Evolutionary conservation across 1,140 invertebrate species (phyloP).

Genomic region (Habropoda laboriosa): DNA sequence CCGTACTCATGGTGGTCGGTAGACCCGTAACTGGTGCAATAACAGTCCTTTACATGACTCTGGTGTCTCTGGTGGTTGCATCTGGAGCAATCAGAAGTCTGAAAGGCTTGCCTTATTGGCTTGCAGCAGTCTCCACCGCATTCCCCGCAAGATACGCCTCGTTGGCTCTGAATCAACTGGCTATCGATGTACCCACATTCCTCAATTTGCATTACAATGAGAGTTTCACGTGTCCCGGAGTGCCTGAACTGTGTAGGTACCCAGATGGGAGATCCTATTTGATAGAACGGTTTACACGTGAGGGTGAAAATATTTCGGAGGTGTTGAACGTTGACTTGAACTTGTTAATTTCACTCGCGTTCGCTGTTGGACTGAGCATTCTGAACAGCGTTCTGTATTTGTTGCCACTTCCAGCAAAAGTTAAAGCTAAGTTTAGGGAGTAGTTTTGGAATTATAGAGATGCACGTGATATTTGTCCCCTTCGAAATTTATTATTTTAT

Average conservation of each 20-base stretch:
- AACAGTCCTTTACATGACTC: constrained; percentile 88
- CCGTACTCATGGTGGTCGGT: constrained; percentile 91
- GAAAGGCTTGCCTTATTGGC: constrained; percentile 76
- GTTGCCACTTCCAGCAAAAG: constrained; percentile 91
- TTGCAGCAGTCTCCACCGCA: constrained; percentile 72
- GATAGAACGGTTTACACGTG: constrained; percentile 87
- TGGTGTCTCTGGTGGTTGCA: constrained; percentile 88
- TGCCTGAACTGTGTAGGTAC: constrained; percentile 85
- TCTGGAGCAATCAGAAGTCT: constrained; percentile 90
- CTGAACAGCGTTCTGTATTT: constrained; percentile 93
- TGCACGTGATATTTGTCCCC: background rate
- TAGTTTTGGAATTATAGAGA: constrained; percentile 68
- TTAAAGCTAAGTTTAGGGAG: constrained; percentile 95
- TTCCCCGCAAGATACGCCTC: constrained; percentile 77
- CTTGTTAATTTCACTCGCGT: constrained; percentile 91
- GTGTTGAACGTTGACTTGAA: constrained; percentile 88
- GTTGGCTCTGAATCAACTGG: constrained; percentile 75
- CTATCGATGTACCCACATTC: constrained; percentile 69
- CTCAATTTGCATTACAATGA: constrained; percentile 82
- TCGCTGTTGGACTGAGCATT: constrained; percentile 90
- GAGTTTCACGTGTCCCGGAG: constrained; percentile 81
- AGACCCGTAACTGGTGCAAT: constrained; percentile 89
- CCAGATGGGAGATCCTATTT: constrained; percentile 88
- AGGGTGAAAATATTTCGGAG: constrained; percentile 84
- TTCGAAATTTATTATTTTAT: constrained; percentile 5